phyloP scores from a whole-genome alignment of 2,888 invertebrate species.

The Cerastoderma edule region DNA sequence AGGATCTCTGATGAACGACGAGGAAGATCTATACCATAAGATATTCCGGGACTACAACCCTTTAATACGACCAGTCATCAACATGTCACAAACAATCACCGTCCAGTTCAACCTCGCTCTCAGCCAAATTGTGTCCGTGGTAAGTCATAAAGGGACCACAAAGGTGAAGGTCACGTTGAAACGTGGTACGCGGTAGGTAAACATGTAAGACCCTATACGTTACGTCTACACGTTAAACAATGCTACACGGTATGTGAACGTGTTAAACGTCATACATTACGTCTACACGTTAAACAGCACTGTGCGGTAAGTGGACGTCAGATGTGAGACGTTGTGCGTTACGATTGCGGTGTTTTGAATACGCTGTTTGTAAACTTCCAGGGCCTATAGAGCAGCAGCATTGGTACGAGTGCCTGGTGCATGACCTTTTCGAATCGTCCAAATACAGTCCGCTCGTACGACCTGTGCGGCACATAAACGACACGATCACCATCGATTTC shows the following conservation, averaged over 20 bases:
- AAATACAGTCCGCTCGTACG: slow-evolving; percentile 99
- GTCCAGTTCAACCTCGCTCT: slow-evolving; percentile 98
- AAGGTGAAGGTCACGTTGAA: no score
- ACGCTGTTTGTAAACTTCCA: slow-evolving; percentile 72
- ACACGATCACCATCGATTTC: slow-evolving; percentile 97
- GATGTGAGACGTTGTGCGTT: no score
- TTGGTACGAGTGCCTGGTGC: slow-evolving; percentile 91
- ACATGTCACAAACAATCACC: slow-evolving; percentile 98
- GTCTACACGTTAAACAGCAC: background rate
- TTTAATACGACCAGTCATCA: slow-evolving; percentile 98
- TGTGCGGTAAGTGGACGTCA: no score
- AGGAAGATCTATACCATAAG: slow-evolving; percentile 92
- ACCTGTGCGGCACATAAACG: slow-evolving; percentile 98
- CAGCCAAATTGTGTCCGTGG: slow-evolving; percentile 98
- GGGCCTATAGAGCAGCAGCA: slow-evolving; percentile 91
- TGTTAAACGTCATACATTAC: background rate
- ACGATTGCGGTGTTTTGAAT: slow-evolving; percentile 10
- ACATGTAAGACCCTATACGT: background rate
- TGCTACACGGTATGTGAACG: no score
- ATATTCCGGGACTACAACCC: slow-evolving; percentile 98
- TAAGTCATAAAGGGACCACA: no score
- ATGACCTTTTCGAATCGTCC: slow-evolving; percentile 91
- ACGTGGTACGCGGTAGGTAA: no score
- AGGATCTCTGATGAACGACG: slow-evolving; percentile 30
- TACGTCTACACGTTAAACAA: no score